phyloP scores from a whole-genome alignment of 1,140 invertebrate species.

The Pseudomyrmex flavicornis region DNA sequence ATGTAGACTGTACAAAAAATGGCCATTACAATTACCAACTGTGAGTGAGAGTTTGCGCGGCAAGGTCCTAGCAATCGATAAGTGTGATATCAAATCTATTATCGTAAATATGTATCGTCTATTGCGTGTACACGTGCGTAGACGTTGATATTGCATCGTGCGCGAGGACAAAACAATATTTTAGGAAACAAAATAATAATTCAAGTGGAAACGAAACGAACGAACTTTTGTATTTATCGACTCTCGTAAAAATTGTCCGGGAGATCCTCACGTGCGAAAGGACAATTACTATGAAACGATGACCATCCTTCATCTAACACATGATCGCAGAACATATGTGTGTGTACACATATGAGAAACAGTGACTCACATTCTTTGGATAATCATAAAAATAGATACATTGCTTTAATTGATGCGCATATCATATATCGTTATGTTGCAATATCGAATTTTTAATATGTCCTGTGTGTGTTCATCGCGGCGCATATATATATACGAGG shows the following conservation, averaged over 20 bases:
- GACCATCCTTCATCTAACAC: neutral
- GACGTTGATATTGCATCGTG: neutral
- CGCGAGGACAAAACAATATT: neutral
- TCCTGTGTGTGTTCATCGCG: too few species aligned
- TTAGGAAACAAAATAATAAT: neutral
- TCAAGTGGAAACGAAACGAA: neutral
- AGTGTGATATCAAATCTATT: conserved; percentile 7
- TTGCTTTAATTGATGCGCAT: neutral
- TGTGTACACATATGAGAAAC: neutral
- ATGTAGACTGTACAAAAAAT: neutral
- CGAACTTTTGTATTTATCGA: neutral
- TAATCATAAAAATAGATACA: too few species aligned
- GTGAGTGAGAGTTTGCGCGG: neutral
- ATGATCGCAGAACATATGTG: neutral
- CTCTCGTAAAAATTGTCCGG: neutral
- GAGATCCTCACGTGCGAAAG: neutral
- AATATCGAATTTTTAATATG: too few species aligned
- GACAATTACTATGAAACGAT: conserved; percentile 9
- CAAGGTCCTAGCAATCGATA: conserved; percentile 51
- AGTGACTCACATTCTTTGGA: too few species aligned
- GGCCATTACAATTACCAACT: neutral
- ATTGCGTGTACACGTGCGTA: neutral
- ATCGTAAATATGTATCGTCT: neutral
- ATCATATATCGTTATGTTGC: neutral
- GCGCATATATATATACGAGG: too few species aligned